Base-by-base conservation (phyloP, 1,140 invertebrate genomes). In the Bradynema listronoti region DNA sequence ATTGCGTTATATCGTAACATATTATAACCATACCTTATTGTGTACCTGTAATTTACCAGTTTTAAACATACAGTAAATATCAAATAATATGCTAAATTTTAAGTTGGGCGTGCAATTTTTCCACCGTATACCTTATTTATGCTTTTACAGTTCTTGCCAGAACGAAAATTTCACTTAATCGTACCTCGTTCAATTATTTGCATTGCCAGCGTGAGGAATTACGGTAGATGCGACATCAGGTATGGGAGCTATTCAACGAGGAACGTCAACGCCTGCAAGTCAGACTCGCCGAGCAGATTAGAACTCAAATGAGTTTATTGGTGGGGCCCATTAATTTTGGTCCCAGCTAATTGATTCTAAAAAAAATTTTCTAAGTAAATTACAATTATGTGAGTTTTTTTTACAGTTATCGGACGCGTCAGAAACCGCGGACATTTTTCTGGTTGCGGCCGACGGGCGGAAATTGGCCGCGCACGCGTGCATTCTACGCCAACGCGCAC, bases 401-500 rank as follows among this genome's bases (percentile, higher is more conserved):
- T 7, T 45, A 27, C 16, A 1, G 16, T 43, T 51, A 56, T 58
- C 59, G 6, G 29, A 63, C 7, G 9, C 39, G n/a, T n/a, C n/a
- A 14, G 47, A 63, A n/a, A 70, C 72, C 3, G 68, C 75, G 14
- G 72, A 75, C 61, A 39, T 75, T 7, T 41, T 75, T 6, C 39
- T 75, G 42, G 70, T 75, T 9, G 51, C 72, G 0, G 72, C 75
- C 7, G 75, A 75, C 43, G 75, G 72, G n/a, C 50, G 54, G 33
- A 75, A 75, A 66, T 46, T 78, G n/a, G 56, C 72, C 5, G 72
- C 69, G 0, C 72, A 75, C 51, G 41, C 64, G 25, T 78, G 75
- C 52, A 78, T 75, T 50, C 46, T 75, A 24, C 43, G 73, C 19
- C 59, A 58, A 30, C 58, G 72, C 4, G 75, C 72, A 0, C 74